A percentile compares a stretch with the other conserved stretches of the same genome.
Conservation (phyloP, 2,797 vertebrate species). For the Lepilemur septentrionalis region DNA sequence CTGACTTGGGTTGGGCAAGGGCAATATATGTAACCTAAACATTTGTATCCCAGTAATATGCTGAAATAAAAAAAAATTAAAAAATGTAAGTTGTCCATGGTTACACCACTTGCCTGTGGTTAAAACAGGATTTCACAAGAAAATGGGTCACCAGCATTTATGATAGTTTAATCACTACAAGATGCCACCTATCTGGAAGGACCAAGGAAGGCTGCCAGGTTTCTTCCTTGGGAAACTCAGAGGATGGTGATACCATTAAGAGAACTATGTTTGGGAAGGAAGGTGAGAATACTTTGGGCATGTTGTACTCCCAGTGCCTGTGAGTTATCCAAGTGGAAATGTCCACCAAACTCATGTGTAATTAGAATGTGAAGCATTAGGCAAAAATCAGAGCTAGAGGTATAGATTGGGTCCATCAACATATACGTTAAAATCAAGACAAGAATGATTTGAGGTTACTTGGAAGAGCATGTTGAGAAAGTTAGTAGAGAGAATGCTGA, state of each 20-base stretch:
- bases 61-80: too few species aligned
- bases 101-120: neutral
- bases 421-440: neutral
- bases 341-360: neutral
- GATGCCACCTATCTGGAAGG: neutral
- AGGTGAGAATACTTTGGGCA: neutral
- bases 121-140: neutral
- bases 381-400: neutral
- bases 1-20: too few species aligned
- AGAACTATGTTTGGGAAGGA: neutral
- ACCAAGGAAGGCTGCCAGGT: neutral
- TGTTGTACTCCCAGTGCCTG: neutral
- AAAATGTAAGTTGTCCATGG: too few species aligned
- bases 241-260: neutral
- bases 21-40: too few species aligned
- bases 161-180: neutral
- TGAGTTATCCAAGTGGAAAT: neutral
- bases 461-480: neutral
- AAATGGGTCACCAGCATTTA: neutral
- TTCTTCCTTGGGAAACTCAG: neutral
- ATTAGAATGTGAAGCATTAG: neutral
- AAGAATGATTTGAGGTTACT: neutral
- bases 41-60: too few species aligned
- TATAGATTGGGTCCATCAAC: neutral
- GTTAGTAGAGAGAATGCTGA: neutral